A percentile compares a stretch with the other conserved stretches of the same genome.
phyloP scores from a whole-genome alignment of 2,113 vertebrate genomes.

The Anas platyrhynchos region DNA sequence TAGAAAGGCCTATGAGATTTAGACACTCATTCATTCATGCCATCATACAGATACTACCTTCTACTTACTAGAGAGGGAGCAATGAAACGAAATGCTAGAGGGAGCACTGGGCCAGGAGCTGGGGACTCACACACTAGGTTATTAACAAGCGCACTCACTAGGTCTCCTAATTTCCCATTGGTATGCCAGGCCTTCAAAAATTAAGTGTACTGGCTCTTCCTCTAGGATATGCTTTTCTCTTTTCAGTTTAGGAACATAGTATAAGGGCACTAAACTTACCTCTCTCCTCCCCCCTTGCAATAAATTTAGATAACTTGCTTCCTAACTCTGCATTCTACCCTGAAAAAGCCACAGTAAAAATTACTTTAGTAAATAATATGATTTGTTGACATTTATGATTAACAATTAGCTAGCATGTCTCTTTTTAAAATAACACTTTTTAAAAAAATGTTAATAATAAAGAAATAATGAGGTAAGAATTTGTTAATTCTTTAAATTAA shows the following conservation, averaged over 20 bases:
- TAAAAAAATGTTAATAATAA: neutral
- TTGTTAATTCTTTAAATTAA: neutral
- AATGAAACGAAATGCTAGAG: neutral
- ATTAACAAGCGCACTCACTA: neutral
- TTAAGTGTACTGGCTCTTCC: neutral
- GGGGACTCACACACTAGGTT: neutral
- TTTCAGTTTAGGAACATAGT: neutral
- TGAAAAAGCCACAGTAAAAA: neutral
- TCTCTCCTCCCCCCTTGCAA: neutral
- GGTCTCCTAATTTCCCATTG: fast-evolving
- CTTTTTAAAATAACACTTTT: neutral
- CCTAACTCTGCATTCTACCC: neutral
- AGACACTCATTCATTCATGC: neutral
- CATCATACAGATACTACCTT: neutral
- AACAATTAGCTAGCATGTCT: neutral
- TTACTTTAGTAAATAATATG: neutral
- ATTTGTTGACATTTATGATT: neutral
- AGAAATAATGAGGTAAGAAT: neutral
- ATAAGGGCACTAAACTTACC: neutral
- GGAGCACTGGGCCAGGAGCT: neutral
- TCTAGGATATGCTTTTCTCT: neutral
- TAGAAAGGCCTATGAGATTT: neutral
- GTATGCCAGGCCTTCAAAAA: neutral
- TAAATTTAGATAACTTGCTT: neutral
- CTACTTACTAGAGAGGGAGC: neutral